A percentile compares a stretch with the other conserved stretches of the same genome.
Evolutionary conservation across 2,113 vertebrate genomes (phyloP).

Genomic region (Chrysemys picta): DNA sequence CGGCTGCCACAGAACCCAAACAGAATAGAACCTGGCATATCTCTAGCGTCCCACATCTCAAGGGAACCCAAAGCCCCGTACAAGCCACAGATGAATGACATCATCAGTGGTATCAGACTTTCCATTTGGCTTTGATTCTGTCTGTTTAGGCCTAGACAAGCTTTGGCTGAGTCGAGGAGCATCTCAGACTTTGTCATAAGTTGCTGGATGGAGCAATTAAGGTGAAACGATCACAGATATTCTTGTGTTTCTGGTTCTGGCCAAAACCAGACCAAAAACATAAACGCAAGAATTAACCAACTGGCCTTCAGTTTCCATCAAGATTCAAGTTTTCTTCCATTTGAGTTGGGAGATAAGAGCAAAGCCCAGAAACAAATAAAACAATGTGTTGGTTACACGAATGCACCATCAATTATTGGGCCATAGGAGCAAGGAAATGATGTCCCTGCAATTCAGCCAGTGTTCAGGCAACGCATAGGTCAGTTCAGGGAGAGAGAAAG

Average conservation of each 20-base stretch:
- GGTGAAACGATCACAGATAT: not conserved
- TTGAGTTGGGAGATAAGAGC: not conserved
- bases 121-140: not conserved
- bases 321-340: not conserved
- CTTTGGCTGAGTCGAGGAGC: not conserved
- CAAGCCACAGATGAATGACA: not conserved
- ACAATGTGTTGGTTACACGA: constrained; percentile 18
- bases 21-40: not conserved
- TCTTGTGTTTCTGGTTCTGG: not conserved
- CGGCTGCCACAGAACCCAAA: not conserved
- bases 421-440: constrained; percentile 35
- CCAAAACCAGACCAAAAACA: not conserved
- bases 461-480: not conserved
- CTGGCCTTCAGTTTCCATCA: not conserved
- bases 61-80: not conserved
- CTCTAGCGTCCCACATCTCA: not conserved
- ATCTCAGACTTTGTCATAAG: not conserved
- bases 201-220: rapidly evolving
- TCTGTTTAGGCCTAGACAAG: not conserved
- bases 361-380: not conserved
- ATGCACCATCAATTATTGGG: constrained; percentile 6
- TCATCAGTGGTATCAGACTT: not conserved
- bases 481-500: not conserved
- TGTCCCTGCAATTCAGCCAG: not conserved
- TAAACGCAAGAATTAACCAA: not conserved